Base-by-base conservation (phyloP, 2,797 vertebrate genomes). In the Cyprinella venusta region DNA sequence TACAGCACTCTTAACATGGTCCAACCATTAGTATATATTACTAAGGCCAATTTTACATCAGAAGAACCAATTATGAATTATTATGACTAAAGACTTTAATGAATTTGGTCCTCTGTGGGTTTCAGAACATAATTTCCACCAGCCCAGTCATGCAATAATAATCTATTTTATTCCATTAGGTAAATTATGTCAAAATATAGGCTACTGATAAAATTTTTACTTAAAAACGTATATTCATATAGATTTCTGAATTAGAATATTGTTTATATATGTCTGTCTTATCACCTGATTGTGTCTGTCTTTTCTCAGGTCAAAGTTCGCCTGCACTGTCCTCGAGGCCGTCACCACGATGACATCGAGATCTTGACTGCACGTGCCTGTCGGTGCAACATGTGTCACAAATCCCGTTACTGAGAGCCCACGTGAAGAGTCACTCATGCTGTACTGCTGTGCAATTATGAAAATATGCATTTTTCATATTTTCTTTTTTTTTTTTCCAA, bases 311-410 rank as follows among this genome's bases (percentile, higher is more conserved):
- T 97, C 76, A 96, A 95, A 92, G 95, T 97, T 84, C 95, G 90
- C n/a, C 91, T 98, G 91, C 93, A 93, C 77, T 98, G 96, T 61
- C 91, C 91, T 2, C 89, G 88, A 6, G 89, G 88, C 70, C 92
- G 89, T 56, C 94, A 89, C 84, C 93, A 94, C 19, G 93, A 96
- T 8, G 93, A 96, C 77, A 91, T 97, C 2, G 96, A 97, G 88
- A 94, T 97, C 86, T 93, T 96, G 89, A 96, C 96, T 0, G 97
- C 96, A 0, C 92, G 89, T 87, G 91, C 93, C n/a, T 98, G 97
- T 78, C 95, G 92, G 84, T 98, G 97, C 48, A 95, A 96, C 91
- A 96, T 96, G 94, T 98, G 97, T 82, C 95, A 95, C 83, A 94
- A 95, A 85, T 95, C 96, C 2, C 95, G 96, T 87, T 96, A 96